phyloP scores from a whole-genome alignment of 2,797 vertebrate genomes.

The Sebastes alutus region DNA sequence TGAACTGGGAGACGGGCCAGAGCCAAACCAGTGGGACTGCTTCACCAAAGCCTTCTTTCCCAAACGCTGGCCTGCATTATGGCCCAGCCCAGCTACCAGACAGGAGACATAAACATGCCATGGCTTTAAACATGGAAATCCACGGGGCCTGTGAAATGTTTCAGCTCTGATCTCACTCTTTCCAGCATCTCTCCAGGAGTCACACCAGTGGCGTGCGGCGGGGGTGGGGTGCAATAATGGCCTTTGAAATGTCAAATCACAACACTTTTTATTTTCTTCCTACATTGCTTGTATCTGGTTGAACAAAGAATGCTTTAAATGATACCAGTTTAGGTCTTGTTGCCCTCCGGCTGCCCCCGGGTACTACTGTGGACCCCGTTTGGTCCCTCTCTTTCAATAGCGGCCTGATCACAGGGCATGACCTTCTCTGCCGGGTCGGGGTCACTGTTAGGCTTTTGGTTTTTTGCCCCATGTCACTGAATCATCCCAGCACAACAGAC shows the following conservation, averaged over 20 bases:
- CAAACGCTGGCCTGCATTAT: slow-evolving; percentile 44
- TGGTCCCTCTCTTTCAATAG: background rate
- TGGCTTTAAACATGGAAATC: slow-evolving; percentile 71
- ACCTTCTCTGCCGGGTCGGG: background rate
- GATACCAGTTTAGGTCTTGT: background rate
- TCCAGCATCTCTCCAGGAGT: slow-evolving; percentile 68
- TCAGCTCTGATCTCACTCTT: slow-evolving; percentile 75
- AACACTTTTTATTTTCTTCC: background rate
- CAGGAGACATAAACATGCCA: slow-evolving; percentile 76
- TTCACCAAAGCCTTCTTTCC: slow-evolving; percentile 50
- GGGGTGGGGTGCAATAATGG: slow-evolving; percentile 6
- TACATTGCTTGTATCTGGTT: background rate
- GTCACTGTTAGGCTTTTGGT: slow-evolving; percentile 21
- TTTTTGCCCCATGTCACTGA: slow-evolving; percentile 32
- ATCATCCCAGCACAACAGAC: slow-evolving; percentile 41
- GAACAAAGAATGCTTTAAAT: slow-evolving; percentile 4
- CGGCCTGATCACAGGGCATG: background rate
- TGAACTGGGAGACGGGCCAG: slow-evolving; percentile 47
- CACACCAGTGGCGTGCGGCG: slow-evolving; percentile 19
- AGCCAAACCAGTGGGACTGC: slow-evolving; percentile 48
- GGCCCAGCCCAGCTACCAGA: slow-evolving; percentile 63
- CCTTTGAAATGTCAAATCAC: slow-evolving; percentile 42
- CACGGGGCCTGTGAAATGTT: slow-evolving; percentile 64
- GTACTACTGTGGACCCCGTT: background rate
- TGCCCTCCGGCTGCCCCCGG: background rate